Evolutionary conservation across 2,888 invertebrate genomes (phyloP).

Genomic region (Megastigmus dorsalis): DNA sequence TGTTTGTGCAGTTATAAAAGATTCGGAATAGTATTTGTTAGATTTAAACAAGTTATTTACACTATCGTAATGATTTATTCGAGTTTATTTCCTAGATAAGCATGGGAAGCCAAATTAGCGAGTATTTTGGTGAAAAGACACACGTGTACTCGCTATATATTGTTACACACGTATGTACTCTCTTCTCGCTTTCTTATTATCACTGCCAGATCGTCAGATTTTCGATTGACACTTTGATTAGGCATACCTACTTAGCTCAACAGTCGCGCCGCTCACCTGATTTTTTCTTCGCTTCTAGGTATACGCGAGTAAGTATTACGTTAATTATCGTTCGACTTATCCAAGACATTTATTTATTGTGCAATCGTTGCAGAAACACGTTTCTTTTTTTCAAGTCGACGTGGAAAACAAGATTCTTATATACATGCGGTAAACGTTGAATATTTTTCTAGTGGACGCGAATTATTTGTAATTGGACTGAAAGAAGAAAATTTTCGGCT

Average conservation of each 20-base stretch:
- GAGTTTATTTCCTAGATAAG: no score
- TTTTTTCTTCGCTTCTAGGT: neutral
- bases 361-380: constrained; percentile 15
- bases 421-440: no score
- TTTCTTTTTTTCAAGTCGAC: neutral
- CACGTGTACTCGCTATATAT: neutral
- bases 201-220: neutral
- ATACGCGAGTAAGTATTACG: no score
- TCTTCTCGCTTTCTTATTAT: neutral
- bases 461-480: no score
- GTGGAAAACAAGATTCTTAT: constrained; percentile 28
- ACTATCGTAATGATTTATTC: no score
- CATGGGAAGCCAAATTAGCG: no score
- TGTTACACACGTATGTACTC: no score
- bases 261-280: neutral
- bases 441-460: no score
- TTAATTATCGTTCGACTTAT: constrained; percentile 28
- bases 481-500: no score
- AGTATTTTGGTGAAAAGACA: neutral
- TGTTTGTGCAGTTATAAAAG: no score
- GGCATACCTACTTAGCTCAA: neutral
- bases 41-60: no score
- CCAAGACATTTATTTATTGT: constrained; percentile 37
- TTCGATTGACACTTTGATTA: constrained; percentile 37
- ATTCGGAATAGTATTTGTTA: no score